Evolutionary conservation across 2,113 vertebrate genomes (phyloP).

Genomic region (Petromus typicus): DNA sequence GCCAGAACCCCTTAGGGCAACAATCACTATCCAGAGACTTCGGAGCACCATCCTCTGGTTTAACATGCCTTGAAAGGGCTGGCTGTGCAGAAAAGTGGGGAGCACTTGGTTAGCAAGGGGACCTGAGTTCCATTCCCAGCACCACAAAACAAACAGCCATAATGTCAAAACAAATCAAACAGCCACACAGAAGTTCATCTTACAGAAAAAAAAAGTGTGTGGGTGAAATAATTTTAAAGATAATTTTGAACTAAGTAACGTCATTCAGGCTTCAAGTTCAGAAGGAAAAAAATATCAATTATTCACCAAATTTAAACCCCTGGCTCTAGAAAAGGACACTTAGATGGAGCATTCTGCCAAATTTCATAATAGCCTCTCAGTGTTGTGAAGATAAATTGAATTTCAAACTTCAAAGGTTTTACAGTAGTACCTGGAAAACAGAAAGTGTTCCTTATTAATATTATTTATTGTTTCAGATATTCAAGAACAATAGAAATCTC

Average conservation of each 20-base stretch:
- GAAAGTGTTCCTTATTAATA: neutral
- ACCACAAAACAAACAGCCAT: neutral
- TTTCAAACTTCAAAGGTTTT: neutral
- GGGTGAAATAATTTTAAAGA: neutral
- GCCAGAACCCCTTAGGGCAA: neutral
- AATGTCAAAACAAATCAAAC: neutral
- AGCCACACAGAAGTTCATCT: neutral
- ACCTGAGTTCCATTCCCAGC: neutral
- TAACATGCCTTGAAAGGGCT: neutral
- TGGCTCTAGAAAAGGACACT: neutral
- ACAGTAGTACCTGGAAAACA: neutral
- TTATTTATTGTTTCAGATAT: conserved; percentile 1
- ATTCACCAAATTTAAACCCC: neutral
- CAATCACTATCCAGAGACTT: neutral
- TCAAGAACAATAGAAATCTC: neutral
- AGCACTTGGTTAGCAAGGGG: neutral
- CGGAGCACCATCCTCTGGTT: neutral
- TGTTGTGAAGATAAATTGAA: neutral
- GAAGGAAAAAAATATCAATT: neutral
- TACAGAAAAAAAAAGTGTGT: neutral
- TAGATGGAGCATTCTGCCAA: neutral
- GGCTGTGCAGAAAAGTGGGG: neutral
- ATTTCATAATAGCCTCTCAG: neutral
- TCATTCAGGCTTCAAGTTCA: neutral
- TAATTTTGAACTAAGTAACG: neutral